Evolutionary conservation across 2,113 vertebrate genomes (phyloP), one percentile per base, ranked within the genome.

Genomic region (Archocentrus centrarchus): DNA sequence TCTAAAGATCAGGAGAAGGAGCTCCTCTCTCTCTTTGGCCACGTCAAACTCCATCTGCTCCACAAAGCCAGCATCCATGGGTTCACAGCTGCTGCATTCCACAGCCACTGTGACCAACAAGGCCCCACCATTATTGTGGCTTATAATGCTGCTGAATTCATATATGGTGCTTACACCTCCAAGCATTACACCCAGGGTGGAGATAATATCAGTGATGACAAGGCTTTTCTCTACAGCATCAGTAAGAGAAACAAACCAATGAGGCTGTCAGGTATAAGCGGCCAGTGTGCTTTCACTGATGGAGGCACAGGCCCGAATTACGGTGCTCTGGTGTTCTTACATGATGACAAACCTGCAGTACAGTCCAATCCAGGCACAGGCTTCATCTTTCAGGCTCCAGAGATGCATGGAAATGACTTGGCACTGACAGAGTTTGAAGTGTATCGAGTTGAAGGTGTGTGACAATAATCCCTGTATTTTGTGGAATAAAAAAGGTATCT

Each of bases 401-500:
- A 77, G 22, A 88, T 95, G 91, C 86, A 93, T 13, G 93, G 94
- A 14, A 24, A 70, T 2, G 35, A 94, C 75, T 39, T 93, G 37
- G 4, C 1, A 6, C 86, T 94, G 76, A 92, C 63, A 2, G 94
- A 95, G 86, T 94, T 89, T 8, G 95, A 95, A 76, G 94, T 94
- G 53, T 94, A 91, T 90, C 90, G 89, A 79, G 90, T 92, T 83
- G 94, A 94, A 85, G 89, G 94, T 95, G 57, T 87, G 90, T 68
- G 15, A 53, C 7, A 35, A 24, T n/a, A 39, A 57, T 35, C 32
- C 59, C 30, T 47, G 32, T 58, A 3, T 76, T 59, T 59, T 20
- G 17, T 60, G 7, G 22, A 81, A 39, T 57, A 18, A 53, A 59
- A 15, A 70, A 5, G 9, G 7, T 81, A 18, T 70, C 63, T 59